A percentile compares a stretch with the other conserved stretches of the same genome.
Conservation (phyloP, 2,113 vertebrate genomes). For the Dinomys branickii region DNA sequence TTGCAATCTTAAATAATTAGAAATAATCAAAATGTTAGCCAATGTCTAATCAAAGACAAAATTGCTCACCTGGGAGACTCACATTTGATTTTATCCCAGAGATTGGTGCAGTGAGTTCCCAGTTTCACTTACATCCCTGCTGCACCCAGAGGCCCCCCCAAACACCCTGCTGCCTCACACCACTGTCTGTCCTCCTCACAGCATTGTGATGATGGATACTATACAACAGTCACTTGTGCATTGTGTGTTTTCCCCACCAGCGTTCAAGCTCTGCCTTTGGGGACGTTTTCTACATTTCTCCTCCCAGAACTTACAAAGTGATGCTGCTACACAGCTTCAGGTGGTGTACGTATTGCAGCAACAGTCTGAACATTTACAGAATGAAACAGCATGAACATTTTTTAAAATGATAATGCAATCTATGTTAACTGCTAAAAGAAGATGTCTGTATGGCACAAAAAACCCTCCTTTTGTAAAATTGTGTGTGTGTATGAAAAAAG, state of each 20-base stretch:
- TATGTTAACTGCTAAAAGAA: not conserved
- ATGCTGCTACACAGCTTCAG: not conserved
- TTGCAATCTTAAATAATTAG: not conserved
- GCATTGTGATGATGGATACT: not conserved
- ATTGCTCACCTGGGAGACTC: not conserved
- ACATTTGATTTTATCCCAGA: not conserved
- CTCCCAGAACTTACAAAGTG: not conserved
- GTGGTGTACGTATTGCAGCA: not conserved
- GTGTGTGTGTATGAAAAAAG: not conserved
- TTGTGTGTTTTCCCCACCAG: not conserved
- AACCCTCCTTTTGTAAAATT: not conserved
- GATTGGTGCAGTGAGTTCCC: not conserved
- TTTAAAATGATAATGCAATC: not conserved
- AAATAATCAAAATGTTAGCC: not conserved
- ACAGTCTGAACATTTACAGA: not conserved
- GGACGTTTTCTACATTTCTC: not conserved
- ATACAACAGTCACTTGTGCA: not conserved
- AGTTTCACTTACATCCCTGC: not conserved
- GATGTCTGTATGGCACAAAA: not conserved
- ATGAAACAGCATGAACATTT: not conserved
- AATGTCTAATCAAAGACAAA: not conserved
- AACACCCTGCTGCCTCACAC: rapidly evolving
- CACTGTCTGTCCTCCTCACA: not conserved
- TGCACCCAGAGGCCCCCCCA: not conserved
- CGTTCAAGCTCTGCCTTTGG: not conserved